Conservation (phyloP, 2,888 invertebrate species). For the Lasioglossum morio region DNA sequence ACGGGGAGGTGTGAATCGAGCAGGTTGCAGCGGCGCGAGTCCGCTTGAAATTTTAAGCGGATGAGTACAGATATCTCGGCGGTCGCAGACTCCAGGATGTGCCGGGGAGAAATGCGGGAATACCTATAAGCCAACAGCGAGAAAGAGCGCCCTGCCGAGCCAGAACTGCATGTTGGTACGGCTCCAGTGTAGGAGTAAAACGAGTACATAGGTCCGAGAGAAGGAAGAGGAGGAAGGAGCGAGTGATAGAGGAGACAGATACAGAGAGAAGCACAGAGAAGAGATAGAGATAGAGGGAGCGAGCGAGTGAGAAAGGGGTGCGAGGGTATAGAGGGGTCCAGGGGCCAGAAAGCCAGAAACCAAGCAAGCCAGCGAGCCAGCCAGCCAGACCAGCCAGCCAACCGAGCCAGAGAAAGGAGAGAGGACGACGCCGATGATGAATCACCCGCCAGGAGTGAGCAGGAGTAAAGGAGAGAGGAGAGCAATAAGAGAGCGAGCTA, state of each 20-base stretch:
- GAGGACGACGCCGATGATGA: slow-evolving; percentile 80
- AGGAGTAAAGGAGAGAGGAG: slow-evolving; percentile 70
- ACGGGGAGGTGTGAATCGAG: neutral
- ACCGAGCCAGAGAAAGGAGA: slow-evolving; percentile 68
- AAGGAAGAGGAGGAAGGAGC: slow-evolving; percentile 40
- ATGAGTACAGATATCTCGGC: slow-evolving; percentile 31
- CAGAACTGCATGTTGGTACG: slow-evolving; percentile 74
- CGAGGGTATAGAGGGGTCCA: slow-evolving; percentile 36
- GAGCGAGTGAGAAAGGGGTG: slow-evolving; percentile 15
- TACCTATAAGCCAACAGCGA: slow-evolving; percentile 62
- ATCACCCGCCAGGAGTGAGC: slow-evolving; percentile 76
- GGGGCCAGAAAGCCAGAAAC: slow-evolving; percentile 66
- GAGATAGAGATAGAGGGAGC: neutral
- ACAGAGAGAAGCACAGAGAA: neutral
- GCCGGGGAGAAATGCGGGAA: slow-evolving; percentile 58
- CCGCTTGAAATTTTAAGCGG: slow-evolving; percentile 32
- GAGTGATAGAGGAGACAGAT: slow-evolving; percentile 19
- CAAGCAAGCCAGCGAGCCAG: slow-evolving; percentile 57
- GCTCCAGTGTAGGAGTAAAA: slow-evolving; percentile 75
- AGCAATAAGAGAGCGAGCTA: slow-evolving; percentile 74
- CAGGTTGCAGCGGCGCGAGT: neutral
- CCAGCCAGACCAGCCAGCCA: slow-evolving; percentile 53
- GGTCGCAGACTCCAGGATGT: slow-evolving; percentile 48
- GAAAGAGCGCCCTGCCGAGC: slow-evolving; percentile 74
- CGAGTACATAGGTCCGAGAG: slow-evolving; percentile 69